A percentile compares a stretch with the other conserved stretches of the same genome.
Evolutionary conservation across 2,888 invertebrate species (phyloP).

Genomic region (Aromia moschata): DNA sequence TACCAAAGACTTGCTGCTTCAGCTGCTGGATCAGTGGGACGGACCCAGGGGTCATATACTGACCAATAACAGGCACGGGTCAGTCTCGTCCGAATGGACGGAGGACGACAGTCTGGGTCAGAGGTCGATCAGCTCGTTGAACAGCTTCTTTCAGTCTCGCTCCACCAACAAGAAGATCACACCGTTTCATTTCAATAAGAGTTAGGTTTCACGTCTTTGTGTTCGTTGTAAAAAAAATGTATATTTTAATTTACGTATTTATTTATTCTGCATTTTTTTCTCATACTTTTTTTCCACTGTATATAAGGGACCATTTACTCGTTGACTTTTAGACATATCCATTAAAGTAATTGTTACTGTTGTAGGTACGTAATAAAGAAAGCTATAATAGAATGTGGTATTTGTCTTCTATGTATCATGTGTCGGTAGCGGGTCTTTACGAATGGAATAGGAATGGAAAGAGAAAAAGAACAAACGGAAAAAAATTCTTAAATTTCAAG

Average conservation of each 20-base stretch:
- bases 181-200: constrained; percentile 54
- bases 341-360: constrained; percentile 19
- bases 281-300: constrained; percentile 37
- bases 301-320: constrained; percentile 39
- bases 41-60: constrained; percentile 66
- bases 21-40: constrained; percentile 81
- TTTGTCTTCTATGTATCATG: too few species aligned
- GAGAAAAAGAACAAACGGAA: too few species aligned
- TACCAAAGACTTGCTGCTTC: constrained; percentile 80
- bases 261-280: constrained; percentile 33
- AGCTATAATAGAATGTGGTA: too few species aligned
- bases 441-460: too few species aligned
- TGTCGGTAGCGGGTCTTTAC: too few species aligned
- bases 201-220: constrained; percentile 29
- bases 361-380: constrained; percentile 7
- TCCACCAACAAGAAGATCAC: constrained; percentile 59
- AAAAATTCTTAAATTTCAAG: too few species aligned
- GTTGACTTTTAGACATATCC: constrained; percentile 24
- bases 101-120: constrained; percentile 78
- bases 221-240: constrained; percentile 25
- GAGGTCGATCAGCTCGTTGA: constrained; percentile 81
- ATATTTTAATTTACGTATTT: constrained; percentile 26
- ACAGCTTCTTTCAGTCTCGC: constrained; percentile 77
- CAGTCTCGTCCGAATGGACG: constrained; percentile 80
- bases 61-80: constrained; percentile 72